Evolutionary conservation across 1,140 invertebrate species (phyloP).

Genomic region (Drosophila equinoxialis): DNA sequence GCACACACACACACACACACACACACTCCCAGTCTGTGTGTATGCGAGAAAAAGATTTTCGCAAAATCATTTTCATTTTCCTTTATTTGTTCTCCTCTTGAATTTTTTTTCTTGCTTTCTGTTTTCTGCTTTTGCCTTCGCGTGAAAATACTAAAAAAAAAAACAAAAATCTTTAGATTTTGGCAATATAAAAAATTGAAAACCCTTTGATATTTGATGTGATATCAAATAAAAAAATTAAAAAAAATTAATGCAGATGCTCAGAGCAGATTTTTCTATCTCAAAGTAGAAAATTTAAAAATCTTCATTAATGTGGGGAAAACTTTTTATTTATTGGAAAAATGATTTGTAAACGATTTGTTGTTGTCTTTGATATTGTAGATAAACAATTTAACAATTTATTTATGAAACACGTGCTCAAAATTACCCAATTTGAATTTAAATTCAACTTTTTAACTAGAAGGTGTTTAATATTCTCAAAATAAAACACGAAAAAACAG

Average conservation of each 20-base stretch:
- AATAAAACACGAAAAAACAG: too few species aligned
- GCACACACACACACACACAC: constrained; percentile 32
- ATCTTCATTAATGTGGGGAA: not conserved
- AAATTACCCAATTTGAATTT: too few species aligned
- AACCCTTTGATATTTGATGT: constrained; percentile 5
- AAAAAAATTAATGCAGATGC: not conserved
- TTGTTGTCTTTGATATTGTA: too few species aligned
- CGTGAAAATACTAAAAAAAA: constrained; percentile 26
- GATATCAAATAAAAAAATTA: constrained; percentile 13
- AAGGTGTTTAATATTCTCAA: too few species aligned
- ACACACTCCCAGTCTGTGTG: constrained; percentile 27
- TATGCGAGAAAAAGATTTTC: constrained; percentile 56
- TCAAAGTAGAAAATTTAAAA: not conserved
- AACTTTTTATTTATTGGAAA: not conserved
- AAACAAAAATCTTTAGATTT: not conserved
- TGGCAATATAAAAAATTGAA: not conserved
- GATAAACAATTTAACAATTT: too few species aligned
- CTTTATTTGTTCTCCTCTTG: constrained; percentile 25
- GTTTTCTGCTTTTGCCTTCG: constrained; percentile 38
- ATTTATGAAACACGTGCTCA: too few species aligned
- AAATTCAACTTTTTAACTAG: too few species aligned
- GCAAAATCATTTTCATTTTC: constrained; percentile 75
- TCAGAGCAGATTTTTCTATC: not conserved
- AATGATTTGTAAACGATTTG: not conserved
- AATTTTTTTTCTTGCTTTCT: constrained; percentile 43